Conservation (phyloP, 2,888 invertebrate species). For the Schrankia costaestrigalis region DNA sequence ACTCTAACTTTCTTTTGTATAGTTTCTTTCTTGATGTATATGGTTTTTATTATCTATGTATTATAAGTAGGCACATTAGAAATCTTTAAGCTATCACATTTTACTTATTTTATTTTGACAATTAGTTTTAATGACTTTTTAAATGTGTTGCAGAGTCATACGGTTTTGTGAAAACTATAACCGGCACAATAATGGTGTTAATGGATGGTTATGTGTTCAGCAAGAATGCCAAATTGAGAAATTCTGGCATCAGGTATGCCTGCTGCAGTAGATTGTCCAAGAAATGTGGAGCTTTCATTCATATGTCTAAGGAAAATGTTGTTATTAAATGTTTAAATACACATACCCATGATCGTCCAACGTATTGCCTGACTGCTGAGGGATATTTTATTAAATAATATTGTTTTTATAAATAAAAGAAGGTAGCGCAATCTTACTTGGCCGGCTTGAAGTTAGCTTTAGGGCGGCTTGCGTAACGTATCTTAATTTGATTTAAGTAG, state of each 20-base stretch:
- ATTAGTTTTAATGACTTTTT: not conserved
- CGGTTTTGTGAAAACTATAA: conserved; percentile 24
- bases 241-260: conserved; percentile 29
- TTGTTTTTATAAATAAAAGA: no score
- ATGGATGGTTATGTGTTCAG: conserved; percentile 38
- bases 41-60: no score
- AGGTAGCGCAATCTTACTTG: no score
- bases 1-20: no score
- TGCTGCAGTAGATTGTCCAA: conserved; percentile 34
- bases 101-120: not conserved
- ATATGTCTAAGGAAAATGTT: conserved; percentile 28
- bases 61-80: no score
- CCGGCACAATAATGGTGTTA: conserved; percentile 29
- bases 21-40: no score
- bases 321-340: conserved; percentile 22
- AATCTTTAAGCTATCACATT: no score
- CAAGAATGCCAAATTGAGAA: conserved; percentile 24
- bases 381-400: conserved; percentile 22
- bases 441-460: no score
- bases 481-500: no score
- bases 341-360: conserved; percentile 30
- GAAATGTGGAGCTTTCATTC: conserved; percentile 30
- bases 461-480: no score
- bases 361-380: conserved; percentile 13
- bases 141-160: conserved; percentile 30